Base-by-base conservation (phyloP, 1,140 invertebrate genomes). In the Drosophila repletoides region DNA sequence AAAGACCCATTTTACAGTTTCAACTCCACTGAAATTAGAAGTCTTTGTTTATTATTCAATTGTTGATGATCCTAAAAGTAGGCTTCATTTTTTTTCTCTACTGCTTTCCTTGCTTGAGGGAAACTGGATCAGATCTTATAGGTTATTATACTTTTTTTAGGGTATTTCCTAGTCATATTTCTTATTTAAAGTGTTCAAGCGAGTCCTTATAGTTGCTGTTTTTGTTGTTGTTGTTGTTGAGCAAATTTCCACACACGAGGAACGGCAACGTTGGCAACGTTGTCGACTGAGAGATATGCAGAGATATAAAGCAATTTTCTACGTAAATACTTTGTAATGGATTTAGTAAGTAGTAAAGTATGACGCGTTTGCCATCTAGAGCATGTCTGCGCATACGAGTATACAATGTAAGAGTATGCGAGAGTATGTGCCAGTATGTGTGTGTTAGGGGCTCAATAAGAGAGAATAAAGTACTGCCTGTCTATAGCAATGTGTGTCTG, bases 281-380 rank as follows among this genome's bases (percentile, higher is more conserved):
- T 67, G 77, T 72, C 73, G 75, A 66, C 73, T 49, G 58, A 74
- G 74, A 77, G 79, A 84, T 83, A 83, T 83, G 79, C 79, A 84
- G 74, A 84, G 79, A 83, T 86, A 86, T 86, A 86, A 86, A 86
- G 80, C 80, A 86, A 86, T 86, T 86, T 86, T 86, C 80, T 86
- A 86, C 80, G 80, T 86, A 86, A 86, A 86, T 86, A 86, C 80
- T 86, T 86, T 86, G 80, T 86, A 86, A 86, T 86, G 80, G 80
- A 86, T 86, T 86, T 86, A 86, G 80, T 86, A 86, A 86, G 80
- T 86, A 86, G 80, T 86, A 86, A 86, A 86, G 80, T 86, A 83
- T 84, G 79, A 75, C 80, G 80, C 80, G 75, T 75, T 84, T 80
- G 80, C 75, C 75, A 86, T 86, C 75, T 76, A 86, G 75, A 86